Evolutionary conservation across 2,888 invertebrate species (phyloP).

Genomic region (Orthonevra nobilis): DNA sequence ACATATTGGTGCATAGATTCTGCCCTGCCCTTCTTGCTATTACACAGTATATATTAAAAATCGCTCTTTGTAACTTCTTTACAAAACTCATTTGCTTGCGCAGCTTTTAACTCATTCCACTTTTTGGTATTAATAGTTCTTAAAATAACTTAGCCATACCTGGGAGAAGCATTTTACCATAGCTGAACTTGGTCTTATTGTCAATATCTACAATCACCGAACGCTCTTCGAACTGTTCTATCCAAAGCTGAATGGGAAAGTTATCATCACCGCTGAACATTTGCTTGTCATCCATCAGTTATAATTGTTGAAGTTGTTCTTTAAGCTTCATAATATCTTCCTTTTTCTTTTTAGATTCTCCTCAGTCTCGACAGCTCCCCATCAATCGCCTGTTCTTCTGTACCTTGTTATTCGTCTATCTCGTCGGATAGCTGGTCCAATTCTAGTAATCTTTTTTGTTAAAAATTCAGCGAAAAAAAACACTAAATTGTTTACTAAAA

Average conservation of each 20-base stretch:
- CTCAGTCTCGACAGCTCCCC: no score
- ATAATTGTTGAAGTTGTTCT: neutral
- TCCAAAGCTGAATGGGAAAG: neutral
- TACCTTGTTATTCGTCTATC: no score
- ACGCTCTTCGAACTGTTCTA: slow-evolving; percentile 7
- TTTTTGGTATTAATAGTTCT: neutral
- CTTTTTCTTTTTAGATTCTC: neutral
- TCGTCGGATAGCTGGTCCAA: neutral
- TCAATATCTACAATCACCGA: neutral
- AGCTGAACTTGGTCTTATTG: neutral
- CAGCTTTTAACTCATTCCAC: slow-evolving; percentile 2
- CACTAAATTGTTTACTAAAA: no score
- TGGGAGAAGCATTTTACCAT: neutral
- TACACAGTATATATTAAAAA: neutral
- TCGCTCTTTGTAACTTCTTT: neutral
- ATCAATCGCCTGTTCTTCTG: no score
- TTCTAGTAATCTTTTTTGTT: neutral
- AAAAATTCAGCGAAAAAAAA: no score
- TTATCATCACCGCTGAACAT: neutral
- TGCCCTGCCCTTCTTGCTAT: neutral
- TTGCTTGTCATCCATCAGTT: neutral
- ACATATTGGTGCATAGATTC: slow-evolving; percentile 18
- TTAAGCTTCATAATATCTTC: neutral
- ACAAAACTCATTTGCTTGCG: neutral
- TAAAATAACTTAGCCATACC: no score